Conservation (phyloP, 1,140 invertebrate species). For the Trachymyrmex cornetzi region DNA sequence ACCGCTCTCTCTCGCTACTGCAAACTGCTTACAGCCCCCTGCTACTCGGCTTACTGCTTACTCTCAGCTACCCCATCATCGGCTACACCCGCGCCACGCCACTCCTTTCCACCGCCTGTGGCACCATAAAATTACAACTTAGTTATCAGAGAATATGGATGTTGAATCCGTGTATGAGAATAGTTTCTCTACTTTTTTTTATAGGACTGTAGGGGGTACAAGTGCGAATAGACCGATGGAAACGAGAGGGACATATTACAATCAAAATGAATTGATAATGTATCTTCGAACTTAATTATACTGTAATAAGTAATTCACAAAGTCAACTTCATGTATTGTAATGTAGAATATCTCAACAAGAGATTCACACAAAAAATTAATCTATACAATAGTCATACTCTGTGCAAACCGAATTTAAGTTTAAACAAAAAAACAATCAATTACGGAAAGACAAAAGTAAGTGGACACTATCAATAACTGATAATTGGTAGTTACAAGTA, state of each 20-base stretch:
- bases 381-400: not conserved
- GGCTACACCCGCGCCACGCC: conserved; percentile 84
- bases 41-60: conserved; percentile 85
- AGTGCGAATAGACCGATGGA: conserved; percentile 43
- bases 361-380: not conserved
- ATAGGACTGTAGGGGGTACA: conserved; percentile 30
- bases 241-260: conserved; percentile 20
- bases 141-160: conserved; percentile 80
- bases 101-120: conserved; percentile 87
- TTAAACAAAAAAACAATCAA: too few relatives aligned
- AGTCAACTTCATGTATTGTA: too few relatives aligned
- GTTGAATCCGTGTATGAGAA: conserved; percentile 77
- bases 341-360: not conserved
- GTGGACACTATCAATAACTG: too few relatives aligned
- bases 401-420: too few relatives aligned
- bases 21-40: conserved; percentile 85
- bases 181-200: conserved; percentile 64
- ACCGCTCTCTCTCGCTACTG: conserved; percentile 81
- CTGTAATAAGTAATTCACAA: not conserved
- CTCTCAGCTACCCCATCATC: conserved; percentile 86
- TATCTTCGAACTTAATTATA: conserved; percentile 11
- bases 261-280: conserved; percentile 37
- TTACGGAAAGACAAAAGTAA: too few relatives aligned
- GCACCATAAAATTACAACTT: conserved; percentile 87
- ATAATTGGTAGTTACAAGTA: too few relatives aligned